Evolutionary conservation across 2,888 invertebrate genomes (phyloP), one percentile per base, ranked within the genome.

Genomic region (Trichopria drosophilae): DNA sequence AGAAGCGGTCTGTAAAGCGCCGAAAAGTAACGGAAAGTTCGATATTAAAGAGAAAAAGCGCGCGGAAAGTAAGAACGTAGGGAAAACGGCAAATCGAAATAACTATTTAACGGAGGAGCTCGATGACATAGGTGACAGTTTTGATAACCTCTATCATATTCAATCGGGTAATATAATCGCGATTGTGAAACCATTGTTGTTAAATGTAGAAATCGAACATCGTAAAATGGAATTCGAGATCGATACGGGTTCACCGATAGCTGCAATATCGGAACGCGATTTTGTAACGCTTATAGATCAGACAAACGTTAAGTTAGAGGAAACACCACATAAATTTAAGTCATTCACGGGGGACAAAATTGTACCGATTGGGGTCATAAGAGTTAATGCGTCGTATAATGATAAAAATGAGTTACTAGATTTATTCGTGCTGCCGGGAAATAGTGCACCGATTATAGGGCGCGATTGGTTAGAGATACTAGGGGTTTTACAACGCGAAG

Each of bases 161-260:
- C n/a, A n/a, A n/a, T n/a, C n/a, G n/a, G n/a, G n/a, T n/a, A n/a
- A n/a, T n/a, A n/a, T n/a, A n/a, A 20, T 23, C 16, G 5, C 23
- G 32, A 18, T 10, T 16, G 7, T 6, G 41, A 12, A 24, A 3
- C 42, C 42, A 13, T 40, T 45, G 26, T 16, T 36, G 7, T 19
- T 56, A 4, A n/a, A n/a, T n/a, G n/a, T n/a, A n/a, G n/a, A n/a
- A n/a, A n/a, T n/a, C n/a, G n/a, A n/a, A n/a, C n/a, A n/a, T n/a
- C n/a, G n/a, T n/a, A n/a, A n/a, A n/a, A n/a, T n/a, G n/a, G n/a
- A n/a, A n/a, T n/a, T n/a, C n/a, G n/a, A n/a, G n/a, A n/a, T n/a
- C n/a, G n/a, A n/a, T n/a, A n/a, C n/a, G n/a, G n/a, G n/a, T n/a
- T 58, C 53, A 23, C 47, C 51, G 9, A 37, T 51, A 9, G 46